These are phyloP conservation scores for Papilio helenus DNA, from an alignment of 1,140 invertebrate genomes.

Conservation along the genomic window DNA sequence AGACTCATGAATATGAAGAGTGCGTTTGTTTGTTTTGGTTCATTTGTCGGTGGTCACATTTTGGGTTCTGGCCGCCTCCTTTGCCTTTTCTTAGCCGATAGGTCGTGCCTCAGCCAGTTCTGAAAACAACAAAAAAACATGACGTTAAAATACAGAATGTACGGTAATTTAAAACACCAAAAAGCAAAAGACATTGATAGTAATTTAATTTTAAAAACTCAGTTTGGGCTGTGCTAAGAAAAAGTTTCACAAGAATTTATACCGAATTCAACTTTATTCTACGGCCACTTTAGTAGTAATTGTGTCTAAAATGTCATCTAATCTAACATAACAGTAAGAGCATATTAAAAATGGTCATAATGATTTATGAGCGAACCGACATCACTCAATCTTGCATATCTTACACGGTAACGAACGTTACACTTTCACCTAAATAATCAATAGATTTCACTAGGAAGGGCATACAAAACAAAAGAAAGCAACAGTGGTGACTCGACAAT, in stretches of 20 bases:
- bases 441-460: conserved; percentile 59
- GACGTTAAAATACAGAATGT: background rate
- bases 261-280: background rate
- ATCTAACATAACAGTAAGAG: background rate
- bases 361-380: conserved; percentile 20
- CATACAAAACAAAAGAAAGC: conserved; percentile 57
- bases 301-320: background rate
- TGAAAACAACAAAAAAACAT: conserved; percentile 58
- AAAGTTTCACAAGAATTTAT: background rate
- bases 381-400: conserved; percentile 2
- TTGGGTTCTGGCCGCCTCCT: conserved; percentile 51
- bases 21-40: conserved; percentile 62
- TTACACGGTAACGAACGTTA: conserved; percentile 39
- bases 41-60: conserved; percentile 77
- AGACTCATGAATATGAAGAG: conserved; percentile 73
- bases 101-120: conserved; percentile 51
- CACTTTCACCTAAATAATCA: conserved; percentile 55
- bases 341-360: conserved; percentile 12
- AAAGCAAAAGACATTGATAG: background rate
- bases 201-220: background rate
- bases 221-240: background rate
- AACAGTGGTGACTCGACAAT: conserved; percentile 43
- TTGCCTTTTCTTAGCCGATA: conserved; percentile 47
- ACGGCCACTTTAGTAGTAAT: background rate
- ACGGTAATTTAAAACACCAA: background rate